Base-by-base conservation (phyloP, 2,113 vertebrate species). In the Rhinopomastus cyanomelas region DNA sequence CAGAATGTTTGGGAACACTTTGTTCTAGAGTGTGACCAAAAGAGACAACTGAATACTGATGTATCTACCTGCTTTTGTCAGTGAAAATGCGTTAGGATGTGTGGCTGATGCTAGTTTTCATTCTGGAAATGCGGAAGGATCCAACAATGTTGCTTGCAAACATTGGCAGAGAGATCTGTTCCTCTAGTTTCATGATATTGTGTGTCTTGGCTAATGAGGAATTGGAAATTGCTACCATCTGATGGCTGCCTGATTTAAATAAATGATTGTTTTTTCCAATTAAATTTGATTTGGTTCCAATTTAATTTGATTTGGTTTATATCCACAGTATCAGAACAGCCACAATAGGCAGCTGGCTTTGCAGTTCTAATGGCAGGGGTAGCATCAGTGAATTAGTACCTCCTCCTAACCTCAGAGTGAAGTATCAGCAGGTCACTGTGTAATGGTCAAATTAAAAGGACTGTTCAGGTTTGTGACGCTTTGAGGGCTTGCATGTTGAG, bases 211-310 rank as follows among this genome's bases (percentile, higher is more conserved):
- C 85, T 91, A 77, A 86, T 25, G 67, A 91, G 62, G 67, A 87
- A 83, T 62, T 89, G 66, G 37, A 82, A 89, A 87, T 66, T 87
- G 48, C 56, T 85, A 53, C 64, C 67, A 87, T 95, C 71, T 90
- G 67, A 91, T 85, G 89, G 87, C 91, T 92, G 78, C 72, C 74
- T 89, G 11, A 87, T 92, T 95, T 91, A 85, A 94, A 90, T 82
- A 92, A 90, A 89, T 89, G 4, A 46, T 80, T 92, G 71, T 16
- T 89, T 93, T 89, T 42, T 80, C 34, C 30, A 65, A 37, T 80
- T 92, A 73, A 51, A 89, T 93, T 90, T 69, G n/a, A 77, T 92
- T 94, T 94, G 61, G 30, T 93, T 80, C 34, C 30, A 65, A 37
- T 80, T 92, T 73, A 51, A 89, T 93, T 90, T 69, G n/a, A 77